Base-by-base conservation (phyloP, 2,797 vertebrate species). In the Clangula hyemalis region DNA sequence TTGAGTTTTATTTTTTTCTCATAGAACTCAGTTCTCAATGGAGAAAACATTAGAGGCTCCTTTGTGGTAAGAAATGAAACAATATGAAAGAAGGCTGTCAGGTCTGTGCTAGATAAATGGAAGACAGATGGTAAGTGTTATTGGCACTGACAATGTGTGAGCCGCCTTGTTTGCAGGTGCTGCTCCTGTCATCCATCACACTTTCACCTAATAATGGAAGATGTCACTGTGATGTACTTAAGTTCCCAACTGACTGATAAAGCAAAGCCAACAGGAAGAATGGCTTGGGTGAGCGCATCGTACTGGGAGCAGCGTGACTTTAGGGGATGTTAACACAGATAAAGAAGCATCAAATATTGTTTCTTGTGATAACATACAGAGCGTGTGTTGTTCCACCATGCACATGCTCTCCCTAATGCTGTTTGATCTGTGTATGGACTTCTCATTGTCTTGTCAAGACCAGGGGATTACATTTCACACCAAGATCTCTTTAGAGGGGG, bases 161-260 rank as follows among this genome's bases (percentile, higher is more conserved):
- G 98, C 97, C 87, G 95, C 91, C 95, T 94, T 97, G 98, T 97
- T 98, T 97, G 95, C 95, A 96, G 98, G 97, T 95, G 91, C 92
- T 96, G 97, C 97, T 97, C 97, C 96, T 97, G 97, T 97, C 98
- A 98, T 99, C 98, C 98, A 98, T 99, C 99, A 99, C 95, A 89
- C 97, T 98, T 98, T 95, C 96, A 95, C 98, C 96, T 98, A 97
- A 98, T 98, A 97, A 93, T 90, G 80, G 98, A 95, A 98, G 98
- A 98, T 98, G 98, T 97, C 96, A 94, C 80, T 80, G 57, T 30
- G 90, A 94, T 84, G 85, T 71, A 71, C 94, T 96, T 65, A 82
- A 94, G 87, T 96, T 91, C 97, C 95, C 92, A 62, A 22, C 61
- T 66, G 88, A 82, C 90, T 79, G 96, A 89, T 93, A 79, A 89